These are phyloP conservation scores for Fulica atra DNA, from an alignment of 2,113 vertebrate genomes.

Conservation along the genomic window DNA sequence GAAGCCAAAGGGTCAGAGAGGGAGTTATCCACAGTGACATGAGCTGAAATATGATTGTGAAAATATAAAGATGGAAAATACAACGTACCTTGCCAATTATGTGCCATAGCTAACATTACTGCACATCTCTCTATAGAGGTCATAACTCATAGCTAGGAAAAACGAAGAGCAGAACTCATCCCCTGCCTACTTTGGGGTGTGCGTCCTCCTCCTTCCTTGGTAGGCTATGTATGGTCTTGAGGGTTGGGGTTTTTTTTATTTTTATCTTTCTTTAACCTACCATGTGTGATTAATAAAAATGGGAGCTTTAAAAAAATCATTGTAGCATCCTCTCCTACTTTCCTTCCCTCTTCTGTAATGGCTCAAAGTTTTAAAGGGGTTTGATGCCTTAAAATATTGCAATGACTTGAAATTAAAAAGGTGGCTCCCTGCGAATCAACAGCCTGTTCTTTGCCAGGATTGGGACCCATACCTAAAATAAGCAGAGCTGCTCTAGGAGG, in stretches of 20 bases:
- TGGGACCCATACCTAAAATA: not conserved
- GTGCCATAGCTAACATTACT: constrained; percentile 34
- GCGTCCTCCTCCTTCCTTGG: not conserved
- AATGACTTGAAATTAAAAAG: not conserved
- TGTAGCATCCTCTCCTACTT: not conserved
- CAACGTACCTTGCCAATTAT: constrained; percentile 60
- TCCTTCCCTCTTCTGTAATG: not conserved
- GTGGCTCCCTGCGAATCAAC: not conserved
- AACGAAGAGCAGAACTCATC: constrained; percentile 5
- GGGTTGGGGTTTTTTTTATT: not conserved
- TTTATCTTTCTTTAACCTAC: not conserved
- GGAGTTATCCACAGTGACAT: constrained; percentile 73
- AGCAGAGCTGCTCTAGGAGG: not conserved
- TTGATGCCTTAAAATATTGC: not conserved
- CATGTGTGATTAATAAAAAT: not conserved
- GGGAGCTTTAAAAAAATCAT: not conserved
- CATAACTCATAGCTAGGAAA: constrained; percentile 36
- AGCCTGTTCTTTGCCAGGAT: not conserved
- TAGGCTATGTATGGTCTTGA: not conserved
- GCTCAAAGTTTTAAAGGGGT: not conserved
- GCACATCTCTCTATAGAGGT: constrained; percentile 22
- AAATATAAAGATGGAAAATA: constrained; percentile 77
- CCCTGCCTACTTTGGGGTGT: not conserved
- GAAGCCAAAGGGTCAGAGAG: constrained; percentile 74
- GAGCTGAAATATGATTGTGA: constrained; percentile 74